Percentiles rank a stretch among this genome's conserved stretches.
Conservation (phyloP, 2,797 vertebrate species). For the Myiothlypis coronata region DNA sequence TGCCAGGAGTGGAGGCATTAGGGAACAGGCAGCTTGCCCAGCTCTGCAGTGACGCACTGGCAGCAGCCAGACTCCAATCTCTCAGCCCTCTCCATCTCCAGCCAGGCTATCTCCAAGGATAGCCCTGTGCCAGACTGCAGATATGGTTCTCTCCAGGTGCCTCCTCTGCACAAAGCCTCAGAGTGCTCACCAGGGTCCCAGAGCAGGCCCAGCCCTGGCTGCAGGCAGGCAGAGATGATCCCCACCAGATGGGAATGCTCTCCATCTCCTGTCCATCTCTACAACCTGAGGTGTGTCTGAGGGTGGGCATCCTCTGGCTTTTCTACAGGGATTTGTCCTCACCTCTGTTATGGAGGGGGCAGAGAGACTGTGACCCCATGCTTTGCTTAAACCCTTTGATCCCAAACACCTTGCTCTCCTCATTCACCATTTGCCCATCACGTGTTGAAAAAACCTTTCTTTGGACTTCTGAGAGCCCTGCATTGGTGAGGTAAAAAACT, state of each 20-base stretch:
- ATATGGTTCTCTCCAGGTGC: background rate
- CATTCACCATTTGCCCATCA: background rate
- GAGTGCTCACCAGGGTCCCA: background rate
- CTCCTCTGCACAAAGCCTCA: background rate
- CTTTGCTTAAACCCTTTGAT: background rate
- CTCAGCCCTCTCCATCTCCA: background rate
- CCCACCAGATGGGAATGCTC: background rate
- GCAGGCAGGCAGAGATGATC: background rate
- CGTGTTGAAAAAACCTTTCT: background rate
- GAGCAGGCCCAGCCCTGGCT: background rate
- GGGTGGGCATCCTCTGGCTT: background rate
- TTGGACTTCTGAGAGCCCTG: background rate
- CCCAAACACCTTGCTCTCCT: background rate
- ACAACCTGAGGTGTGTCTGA: background rate
- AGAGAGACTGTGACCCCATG: background rate
- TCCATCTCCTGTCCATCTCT: background rate
- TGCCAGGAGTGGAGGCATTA: background rate
- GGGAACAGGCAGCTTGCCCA: conserved; percentile 10
- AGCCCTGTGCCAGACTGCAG: background rate
- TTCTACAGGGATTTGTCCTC: background rate
- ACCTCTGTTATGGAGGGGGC: background rate
- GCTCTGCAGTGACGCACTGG: background rate
- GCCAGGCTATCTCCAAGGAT: background rate
- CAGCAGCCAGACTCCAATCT: background rate
- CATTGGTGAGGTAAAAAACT: background rate